Evolutionary conservation across 2,888 invertebrate genomes (phyloP).

Genomic region (Lithophane socia): DNA sequence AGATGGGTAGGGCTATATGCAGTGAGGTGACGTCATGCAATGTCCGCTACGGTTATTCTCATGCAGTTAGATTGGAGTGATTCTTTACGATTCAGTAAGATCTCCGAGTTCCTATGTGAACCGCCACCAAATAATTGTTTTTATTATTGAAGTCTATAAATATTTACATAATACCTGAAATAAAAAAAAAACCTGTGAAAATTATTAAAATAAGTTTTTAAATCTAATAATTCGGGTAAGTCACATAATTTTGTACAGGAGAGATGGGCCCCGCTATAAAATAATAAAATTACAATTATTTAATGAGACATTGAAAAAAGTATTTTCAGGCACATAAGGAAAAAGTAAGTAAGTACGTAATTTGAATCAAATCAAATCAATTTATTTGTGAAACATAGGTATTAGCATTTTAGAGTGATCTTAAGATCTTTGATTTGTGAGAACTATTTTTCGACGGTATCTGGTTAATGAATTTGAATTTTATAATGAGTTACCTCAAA

Average conservation of each 20-base stretch:
- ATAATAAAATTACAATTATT: background rate
- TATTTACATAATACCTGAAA: conserved; percentile 51
- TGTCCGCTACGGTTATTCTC: conserved; percentile 78
- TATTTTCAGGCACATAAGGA: too few species aligned
- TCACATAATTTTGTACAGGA: background rate
- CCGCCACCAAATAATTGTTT: conserved; percentile 55
- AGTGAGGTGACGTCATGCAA: conserved; percentile 84
- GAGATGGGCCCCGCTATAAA: background rate
- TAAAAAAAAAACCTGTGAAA: conserved; percentile 12
- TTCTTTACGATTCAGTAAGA: conserved; percentile 81
- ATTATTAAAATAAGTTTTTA: conserved; percentile 6
- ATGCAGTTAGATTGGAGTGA: conserved; percentile 77
- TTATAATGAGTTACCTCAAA: background rate
- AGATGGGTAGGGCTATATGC: conserved; percentile 85
- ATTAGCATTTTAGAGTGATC: too few species aligned
- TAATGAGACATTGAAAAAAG: background rate
- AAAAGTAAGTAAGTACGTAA: background rate
- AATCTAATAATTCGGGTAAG: background rate
- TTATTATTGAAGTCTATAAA: background rate
- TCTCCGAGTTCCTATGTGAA: conserved; percentile 69
- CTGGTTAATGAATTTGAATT: background rate
- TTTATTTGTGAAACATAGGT: too few species aligned
- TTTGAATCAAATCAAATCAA: too few species aligned
- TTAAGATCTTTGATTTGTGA: too few species aligned
- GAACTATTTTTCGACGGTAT: background rate